A percentile compares a stretch with the other conserved stretches of the same genome.
Evolutionary conservation across 2,888 invertebrate species (phyloP).

Genomic region (Antheraea yamamai): DNA sequence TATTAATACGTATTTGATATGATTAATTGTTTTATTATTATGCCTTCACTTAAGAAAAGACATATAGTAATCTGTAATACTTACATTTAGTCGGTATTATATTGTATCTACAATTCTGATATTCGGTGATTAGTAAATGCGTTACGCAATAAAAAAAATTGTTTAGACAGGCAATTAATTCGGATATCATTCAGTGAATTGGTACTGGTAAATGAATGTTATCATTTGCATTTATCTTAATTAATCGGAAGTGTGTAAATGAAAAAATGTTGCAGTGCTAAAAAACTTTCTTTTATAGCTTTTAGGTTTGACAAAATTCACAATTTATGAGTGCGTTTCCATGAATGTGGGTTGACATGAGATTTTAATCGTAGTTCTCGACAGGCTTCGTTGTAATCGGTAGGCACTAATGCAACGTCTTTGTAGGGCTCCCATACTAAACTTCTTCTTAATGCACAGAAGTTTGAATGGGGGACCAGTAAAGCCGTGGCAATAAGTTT

Average conservation of each 20-base stretch:
- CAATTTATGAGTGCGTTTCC: conserved; percentile 3
- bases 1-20: neutral
- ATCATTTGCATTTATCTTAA: neutral
- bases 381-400: conserved; percentile 11
- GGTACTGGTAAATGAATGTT: neutral
- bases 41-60: neutral
- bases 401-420: conserved; percentile 15
- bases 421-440: neutral
- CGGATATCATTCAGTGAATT: neutral
- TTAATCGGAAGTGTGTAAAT: conserved; percentile 10
- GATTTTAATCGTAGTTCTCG: conserved; percentile 4
- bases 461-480: conserved; percentile 11
- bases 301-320: neutral
- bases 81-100: too few species aligned
- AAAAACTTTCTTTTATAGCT: conserved; percentile 8
- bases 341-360: conserved; percentile 10
- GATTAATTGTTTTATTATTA: too few species aligned
- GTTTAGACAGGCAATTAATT: neutral
- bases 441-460: conserved; percentile 7
- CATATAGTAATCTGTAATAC: neutral
- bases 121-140: neutral
- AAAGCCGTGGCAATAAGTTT: neutral
- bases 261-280: conserved; percentile 12
- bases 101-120: neutral
- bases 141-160: neutral